Evolutionary conservation across 2,113 vertebrate species (phyloP).

Genomic region (Larimichthys crocea): DNA sequence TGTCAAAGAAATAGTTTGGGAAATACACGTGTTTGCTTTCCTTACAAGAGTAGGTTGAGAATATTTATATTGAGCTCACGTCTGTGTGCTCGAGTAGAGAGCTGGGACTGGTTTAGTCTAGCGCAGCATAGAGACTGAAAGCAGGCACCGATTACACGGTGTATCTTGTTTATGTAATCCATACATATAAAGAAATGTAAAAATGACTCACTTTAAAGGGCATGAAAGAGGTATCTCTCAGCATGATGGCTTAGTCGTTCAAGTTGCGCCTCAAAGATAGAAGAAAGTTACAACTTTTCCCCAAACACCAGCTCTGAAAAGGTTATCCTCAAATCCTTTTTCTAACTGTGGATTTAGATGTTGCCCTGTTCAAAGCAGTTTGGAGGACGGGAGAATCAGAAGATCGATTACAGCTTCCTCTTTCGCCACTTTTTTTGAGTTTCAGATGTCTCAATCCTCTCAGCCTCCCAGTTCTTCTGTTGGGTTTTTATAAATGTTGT

Average conservation of each 20-base stretch:
- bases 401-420: neutral
- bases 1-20: slow-evolving; percentile 16
- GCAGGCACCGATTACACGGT: neutral
- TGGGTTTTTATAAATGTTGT: neutral
- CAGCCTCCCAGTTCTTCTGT: neutral
- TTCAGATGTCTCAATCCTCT: neutral
- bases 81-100: neutral
- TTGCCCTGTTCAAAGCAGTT: neutral
- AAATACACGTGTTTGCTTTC: slow-evolving; percentile 29
- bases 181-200: neutral
- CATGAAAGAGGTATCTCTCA: neutral
- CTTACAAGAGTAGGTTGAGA: neutral
- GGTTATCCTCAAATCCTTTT: neutral
- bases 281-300: neutral
- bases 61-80: neutral
- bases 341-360: neutral
- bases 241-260: neutral
- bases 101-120: neutral
- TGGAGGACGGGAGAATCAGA: neutral
- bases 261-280: neutral
- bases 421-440: neutral
- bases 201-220: neutral
- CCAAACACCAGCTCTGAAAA: neutral
- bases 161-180: neutral
- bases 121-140: neutral